Percentiles rank a stretch among this genome's conserved stretches.
phyloP scores from a whole-genome alignment of 2,113 vertebrate genomes.

The Microtus oregoni region DNA sequence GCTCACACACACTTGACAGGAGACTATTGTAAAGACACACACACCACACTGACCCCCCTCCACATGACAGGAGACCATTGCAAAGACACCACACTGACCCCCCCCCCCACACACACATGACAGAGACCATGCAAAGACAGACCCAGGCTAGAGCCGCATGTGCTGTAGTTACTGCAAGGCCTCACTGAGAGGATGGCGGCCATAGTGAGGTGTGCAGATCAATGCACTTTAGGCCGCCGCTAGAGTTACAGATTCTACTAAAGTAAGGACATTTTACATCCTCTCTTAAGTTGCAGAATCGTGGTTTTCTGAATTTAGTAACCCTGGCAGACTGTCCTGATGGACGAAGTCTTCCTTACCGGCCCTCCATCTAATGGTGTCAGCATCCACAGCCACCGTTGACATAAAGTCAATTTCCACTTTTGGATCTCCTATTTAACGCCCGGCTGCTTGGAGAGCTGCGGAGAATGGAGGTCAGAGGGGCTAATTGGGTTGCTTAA shows the following conservation, averaged over 20 bases:
- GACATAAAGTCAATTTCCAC: slow-evolving; percentile 88
- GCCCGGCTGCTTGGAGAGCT: slow-evolving; percentile 86
- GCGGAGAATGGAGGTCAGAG: slow-evolving; percentile 86
- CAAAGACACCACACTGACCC: background rate
- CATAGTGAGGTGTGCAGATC: background rate
- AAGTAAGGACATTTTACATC: slow-evolving; percentile 18
- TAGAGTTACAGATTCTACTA: background rate
- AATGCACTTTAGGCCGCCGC: background rate
- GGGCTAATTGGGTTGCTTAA: slow-evolving; percentile 87
- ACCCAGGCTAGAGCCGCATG: background rate
- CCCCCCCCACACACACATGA: background rate
- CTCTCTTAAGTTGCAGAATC: background rate
- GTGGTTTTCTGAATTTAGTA: background rate
- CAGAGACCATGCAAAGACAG: background rate
- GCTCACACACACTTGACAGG: background rate
- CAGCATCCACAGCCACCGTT: background rate
- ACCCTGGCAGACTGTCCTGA: slow-evolving; percentile 33
- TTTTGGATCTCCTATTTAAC: slow-evolving; percentile 87
- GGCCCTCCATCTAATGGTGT: slow-evolving; percentile 33
- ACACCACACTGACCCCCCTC: background rate
- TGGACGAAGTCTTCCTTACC: background rate
- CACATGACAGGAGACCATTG: background rate
- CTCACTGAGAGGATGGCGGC: background rate
- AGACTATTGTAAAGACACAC: background rate
- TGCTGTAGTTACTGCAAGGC: background rate